Percentiles rank a stretch among this genome's conserved stretches.
Evolutionary conservation across 1,140 invertebrate species (phyloP).

Genomic region (Melanaphis sacchari): DNA sequence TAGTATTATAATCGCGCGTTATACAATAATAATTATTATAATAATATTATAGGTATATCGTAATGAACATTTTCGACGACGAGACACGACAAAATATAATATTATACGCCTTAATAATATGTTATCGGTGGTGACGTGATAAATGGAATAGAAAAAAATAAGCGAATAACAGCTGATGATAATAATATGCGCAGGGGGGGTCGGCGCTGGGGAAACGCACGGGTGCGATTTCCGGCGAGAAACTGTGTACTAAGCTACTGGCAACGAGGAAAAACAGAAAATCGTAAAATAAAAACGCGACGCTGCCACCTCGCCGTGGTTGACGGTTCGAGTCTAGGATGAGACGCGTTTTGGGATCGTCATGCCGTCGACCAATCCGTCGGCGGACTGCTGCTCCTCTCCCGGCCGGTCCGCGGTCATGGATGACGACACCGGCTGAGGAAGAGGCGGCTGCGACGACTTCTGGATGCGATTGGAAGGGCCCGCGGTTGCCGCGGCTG

Average conservation of each 20-base stretch:
- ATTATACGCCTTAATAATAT: too few species aligned
- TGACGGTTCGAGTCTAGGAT: background rate
- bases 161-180: background rate
- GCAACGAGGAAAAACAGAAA: background rate
- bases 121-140: background rate
- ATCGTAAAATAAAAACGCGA: background rate
- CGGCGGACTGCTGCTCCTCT: background rate
- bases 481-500: background rate
- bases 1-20: background rate
- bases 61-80: background rate
- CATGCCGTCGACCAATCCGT: background rate
- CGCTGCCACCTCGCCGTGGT: too few species aligned
- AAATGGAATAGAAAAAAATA: background rate
- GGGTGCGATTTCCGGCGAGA: background rate
- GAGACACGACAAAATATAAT: too few species aligned
- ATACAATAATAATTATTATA: too few species aligned
- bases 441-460: background rate
- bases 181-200: background rate
- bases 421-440: background rate
- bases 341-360: constrained; percentile 22
- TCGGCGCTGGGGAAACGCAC: background rate
- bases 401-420: background rate
- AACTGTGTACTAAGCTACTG: background rate
- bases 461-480: too few species aligned
- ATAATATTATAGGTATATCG: background rate